Conservation (phyloP, 2,113 vertebrate genomes). For the Oplegnathus fasciatus region DNA sequence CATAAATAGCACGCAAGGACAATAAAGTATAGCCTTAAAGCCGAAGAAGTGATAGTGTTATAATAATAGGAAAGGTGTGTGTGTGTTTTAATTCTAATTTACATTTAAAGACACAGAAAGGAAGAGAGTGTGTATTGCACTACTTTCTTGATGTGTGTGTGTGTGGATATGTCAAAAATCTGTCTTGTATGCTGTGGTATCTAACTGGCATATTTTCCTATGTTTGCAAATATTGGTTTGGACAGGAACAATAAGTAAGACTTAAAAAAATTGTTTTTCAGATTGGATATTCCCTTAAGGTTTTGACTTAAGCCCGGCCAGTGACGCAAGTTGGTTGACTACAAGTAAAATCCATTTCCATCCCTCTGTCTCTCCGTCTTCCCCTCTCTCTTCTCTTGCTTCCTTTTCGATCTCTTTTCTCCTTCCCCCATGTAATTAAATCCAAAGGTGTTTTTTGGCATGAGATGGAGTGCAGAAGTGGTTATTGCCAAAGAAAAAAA, state of each 20-base stretch:
- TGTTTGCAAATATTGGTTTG: constrained; percentile 25
- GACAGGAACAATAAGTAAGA: constrained; percentile 30
- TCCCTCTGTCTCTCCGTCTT: neutral
- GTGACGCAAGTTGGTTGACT: constrained; percentile 26
- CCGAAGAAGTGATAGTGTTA: neutral
- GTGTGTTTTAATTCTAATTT: neutral
- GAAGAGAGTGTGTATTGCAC: neutral
- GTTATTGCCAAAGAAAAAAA: constrained; percentile 42
- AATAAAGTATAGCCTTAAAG: constrained; percentile 23
- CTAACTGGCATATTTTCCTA: constrained; percentile 13
- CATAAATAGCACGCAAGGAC: constrained; percentile 32
- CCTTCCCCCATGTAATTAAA: constrained; percentile 45
- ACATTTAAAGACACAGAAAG: neutral
- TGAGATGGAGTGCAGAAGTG: constrained; percentile 21
- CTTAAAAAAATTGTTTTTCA: constrained; percentile 35
- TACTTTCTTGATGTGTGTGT: neutral
- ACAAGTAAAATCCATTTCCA: constrained; percentile 52
- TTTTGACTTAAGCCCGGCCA: constrained; percentile 7
- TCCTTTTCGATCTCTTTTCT: constrained; percentile 24
- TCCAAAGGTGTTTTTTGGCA: constrained; percentile 33
- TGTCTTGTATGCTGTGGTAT: neutral
- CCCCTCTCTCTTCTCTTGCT: neutral
- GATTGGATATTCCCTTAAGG: constrained; percentile 36
- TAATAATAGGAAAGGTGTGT: neutral
- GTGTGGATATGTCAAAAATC: neutral